These are phyloP conservation scores for Petrocephalus microphthalmus DNA, from an alignment of 2,113 vertebrate species.

Conservation along the genomic window DNA sequence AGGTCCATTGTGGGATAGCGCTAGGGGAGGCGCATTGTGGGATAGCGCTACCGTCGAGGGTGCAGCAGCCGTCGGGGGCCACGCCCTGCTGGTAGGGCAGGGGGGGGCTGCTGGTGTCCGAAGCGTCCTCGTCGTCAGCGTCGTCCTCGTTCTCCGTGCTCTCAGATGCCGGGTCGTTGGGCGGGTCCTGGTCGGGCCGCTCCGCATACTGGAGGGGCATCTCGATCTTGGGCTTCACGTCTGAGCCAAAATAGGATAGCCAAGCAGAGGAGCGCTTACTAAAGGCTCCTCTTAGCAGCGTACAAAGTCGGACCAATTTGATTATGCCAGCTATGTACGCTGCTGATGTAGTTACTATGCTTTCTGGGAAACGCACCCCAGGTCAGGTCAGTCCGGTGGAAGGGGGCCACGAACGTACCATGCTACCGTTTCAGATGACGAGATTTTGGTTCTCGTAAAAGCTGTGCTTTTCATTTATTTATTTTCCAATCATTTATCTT, in stretches of 20 bases:
- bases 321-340: not conserved
- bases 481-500: not conserved
- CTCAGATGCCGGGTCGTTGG: slow-evolving; percentile 67
- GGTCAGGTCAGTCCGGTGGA: not conserved
- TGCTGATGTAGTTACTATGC: not conserved
- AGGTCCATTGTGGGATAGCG: too few species aligned
- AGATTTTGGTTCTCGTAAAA: not conserved
- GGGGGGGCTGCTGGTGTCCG: slow-evolving; percentile 86
- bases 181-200: slow-evolving; percentile 67
- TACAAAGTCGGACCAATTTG: not conserved
- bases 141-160: slow-evolving; percentile 82
- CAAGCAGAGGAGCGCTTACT: not conserved
- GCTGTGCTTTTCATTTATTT: not conserved
- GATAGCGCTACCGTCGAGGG: slow-evolving; percentile 72
- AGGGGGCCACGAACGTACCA: not conserved
- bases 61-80: slow-evolving; percentile 90
- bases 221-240: slow-evolving; percentile 81
- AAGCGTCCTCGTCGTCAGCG: slow-evolving; percentile 80
- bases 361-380: not conserved
- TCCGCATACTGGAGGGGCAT: slow-evolving; percentile 68
- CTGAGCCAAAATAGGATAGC: slow-evolving; percentile 41
- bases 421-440: not conserved
- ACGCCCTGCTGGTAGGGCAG: slow-evolving; percentile 86
- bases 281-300: not conserved
- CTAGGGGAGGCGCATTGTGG: not conserved